Evolutionary conservation across 2,888 invertebrate genomes (phyloP).

Genomic region (Volucella zonaria): DNA sequence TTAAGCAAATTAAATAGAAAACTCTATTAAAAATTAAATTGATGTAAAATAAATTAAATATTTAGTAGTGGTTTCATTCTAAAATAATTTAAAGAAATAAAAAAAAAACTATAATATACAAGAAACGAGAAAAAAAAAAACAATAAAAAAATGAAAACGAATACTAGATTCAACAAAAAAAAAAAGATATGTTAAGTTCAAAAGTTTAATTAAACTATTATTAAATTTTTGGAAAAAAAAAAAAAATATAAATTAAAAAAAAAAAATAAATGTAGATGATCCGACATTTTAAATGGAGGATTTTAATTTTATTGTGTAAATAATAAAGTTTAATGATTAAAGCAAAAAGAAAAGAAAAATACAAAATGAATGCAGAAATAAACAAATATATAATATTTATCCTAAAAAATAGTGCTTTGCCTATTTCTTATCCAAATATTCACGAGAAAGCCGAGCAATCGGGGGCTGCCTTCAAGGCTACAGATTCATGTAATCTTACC

Average conservation of each 20-base stretch:
- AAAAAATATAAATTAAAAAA: slow-evolving; percentile 23
- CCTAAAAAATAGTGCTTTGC: slow-evolving; percentile 42
- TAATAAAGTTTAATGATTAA: slow-evolving; percentile 62
- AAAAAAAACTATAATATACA: slow-evolving; percentile 39
- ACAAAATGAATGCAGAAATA: slow-evolving; percentile 61
- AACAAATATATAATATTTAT: slow-evolving; percentile 74
- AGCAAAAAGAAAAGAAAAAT: slow-evolving; percentile 37
- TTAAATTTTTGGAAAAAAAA: slow-evolving; percentile 59
- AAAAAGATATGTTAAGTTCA: slow-evolving; percentile 64
- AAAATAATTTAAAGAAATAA: slow-evolving; percentile 69
- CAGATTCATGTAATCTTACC: no score
- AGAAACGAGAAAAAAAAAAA: no score
- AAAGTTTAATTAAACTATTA: slow-evolving; percentile 46
- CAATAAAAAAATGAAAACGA: slow-evolving; percentile 45
- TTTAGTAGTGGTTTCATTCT: slow-evolving; percentile 71
- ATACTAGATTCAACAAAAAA: slow-evolving; percentile 65
- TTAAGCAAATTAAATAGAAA: slow-evolving; percentile 69
- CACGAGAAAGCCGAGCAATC: background rate
- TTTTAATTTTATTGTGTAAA: slow-evolving; percentile 68
- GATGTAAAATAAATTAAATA: slow-evolving; percentile 74
- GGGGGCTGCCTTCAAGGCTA: background rate
- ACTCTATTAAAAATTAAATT: slow-evolving; percentile 69
- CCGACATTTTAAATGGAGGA: slow-evolving; percentile 70
- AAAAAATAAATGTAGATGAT: slow-evolving; percentile 49
- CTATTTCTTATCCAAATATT: background rate